Base-by-base conservation (phyloP, 2,797 vertebrate species). In the Molossus alvarezi region DNA sequence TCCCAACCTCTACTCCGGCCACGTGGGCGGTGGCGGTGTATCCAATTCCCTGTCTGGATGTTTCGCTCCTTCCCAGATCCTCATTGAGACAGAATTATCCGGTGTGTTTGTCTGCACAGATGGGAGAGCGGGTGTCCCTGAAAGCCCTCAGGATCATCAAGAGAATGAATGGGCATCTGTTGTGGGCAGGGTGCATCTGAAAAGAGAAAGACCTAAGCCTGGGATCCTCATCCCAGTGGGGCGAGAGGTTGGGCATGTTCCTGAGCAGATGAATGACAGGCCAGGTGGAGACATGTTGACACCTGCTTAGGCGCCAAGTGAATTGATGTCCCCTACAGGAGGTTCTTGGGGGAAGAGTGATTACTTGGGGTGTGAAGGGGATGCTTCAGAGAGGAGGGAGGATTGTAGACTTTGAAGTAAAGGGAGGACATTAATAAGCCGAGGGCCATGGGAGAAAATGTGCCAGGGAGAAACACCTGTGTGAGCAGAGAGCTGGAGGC, bases 21-120 rank as follows among this genome's bases (percentile, higher is more conserved):
- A 3, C 1, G 0, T 0, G n/a, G 73, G 17, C 13, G 0, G 45
- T 27, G 13, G 8, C 14, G 0, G 23, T 5, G 2, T n/a, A 9
- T 23, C 45, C 48, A 9, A 1, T 33, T 37, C 21, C 58, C 53
- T 17, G 29, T 15, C 60, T 67, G 48, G 41, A 8, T 64, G 17
- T 55, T 23, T 88, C 1, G 21, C 25, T 69, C 51, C 27, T 76
- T 17, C 60, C 33, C 65, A 57, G 41, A 45, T 21, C 79, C 55
- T 64, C n/a, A 6, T 6, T 48, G 81, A 90, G 57, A 51, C 1
- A 7, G 87, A 72, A 53, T 62, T 33, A 53, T 18, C 75, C 64
- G 27, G 48, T 10, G 27, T 7, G 27, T 53, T 88, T 27, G 37
- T 60, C 67, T 53, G 73, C 48, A 29, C 67, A 90, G 90, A 41